Evolutionary conservation across 2,888 invertebrate genomes (phyloP).

Genomic region (Sesia bembeciformis): DNA sequence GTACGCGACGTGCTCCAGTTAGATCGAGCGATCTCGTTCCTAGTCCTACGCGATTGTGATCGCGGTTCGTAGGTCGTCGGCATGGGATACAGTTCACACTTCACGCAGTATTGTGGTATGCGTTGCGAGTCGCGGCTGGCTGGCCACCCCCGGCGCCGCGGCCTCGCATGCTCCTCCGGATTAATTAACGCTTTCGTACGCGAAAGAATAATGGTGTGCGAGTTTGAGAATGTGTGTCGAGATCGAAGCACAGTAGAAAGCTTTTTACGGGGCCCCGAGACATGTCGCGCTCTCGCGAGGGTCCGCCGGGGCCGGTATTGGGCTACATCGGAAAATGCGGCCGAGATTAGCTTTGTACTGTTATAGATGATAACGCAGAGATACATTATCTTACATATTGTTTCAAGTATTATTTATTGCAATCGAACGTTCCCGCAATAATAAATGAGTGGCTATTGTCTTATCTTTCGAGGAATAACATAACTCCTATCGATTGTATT

Average conservation of each 20-base stretch:
- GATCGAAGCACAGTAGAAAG: slow-evolving; percentile 40
- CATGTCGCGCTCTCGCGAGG: slow-evolving; percentile 15
- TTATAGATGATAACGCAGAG: slow-evolving; percentile 48
- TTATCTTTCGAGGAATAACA: slow-evolving; percentile 39
- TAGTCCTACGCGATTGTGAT: slow-evolving; percentile 38
- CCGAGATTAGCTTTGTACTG: slow-evolving; percentile 29
- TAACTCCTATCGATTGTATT: not conserved
- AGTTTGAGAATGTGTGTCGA: slow-evolving; percentile 41
- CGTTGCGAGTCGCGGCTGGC: too few relatives aligned
- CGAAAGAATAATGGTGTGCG: slow-evolving; percentile 25
- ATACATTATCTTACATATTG: slow-evolving; percentile 53
- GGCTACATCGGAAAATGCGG: slow-evolving; percentile 27
- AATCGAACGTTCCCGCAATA: slow-evolving; percentile 39
- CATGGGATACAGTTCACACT: slow-evolving; percentile 25
- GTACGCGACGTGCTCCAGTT: slow-evolving; percentile 50
- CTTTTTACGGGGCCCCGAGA: slow-evolving; percentile 21
- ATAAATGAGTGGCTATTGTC: slow-evolving; percentile 38
- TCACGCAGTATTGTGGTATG: not conserved
- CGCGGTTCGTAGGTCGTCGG: slow-evolving; percentile 62
- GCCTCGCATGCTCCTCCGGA: slow-evolving; percentile 15
- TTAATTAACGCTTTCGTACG: slow-evolving; percentile 39
- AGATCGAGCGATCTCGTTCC: slow-evolving; percentile 25
- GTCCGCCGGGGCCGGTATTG: slow-evolving; percentile 4
- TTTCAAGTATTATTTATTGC: slow-evolving; percentile 30
- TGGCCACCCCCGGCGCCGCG: not conserved